Evolutionary conservation across 2,113 vertebrate genomes (phyloP).

Genomic region (Neolamprologus sp.): DNA sequence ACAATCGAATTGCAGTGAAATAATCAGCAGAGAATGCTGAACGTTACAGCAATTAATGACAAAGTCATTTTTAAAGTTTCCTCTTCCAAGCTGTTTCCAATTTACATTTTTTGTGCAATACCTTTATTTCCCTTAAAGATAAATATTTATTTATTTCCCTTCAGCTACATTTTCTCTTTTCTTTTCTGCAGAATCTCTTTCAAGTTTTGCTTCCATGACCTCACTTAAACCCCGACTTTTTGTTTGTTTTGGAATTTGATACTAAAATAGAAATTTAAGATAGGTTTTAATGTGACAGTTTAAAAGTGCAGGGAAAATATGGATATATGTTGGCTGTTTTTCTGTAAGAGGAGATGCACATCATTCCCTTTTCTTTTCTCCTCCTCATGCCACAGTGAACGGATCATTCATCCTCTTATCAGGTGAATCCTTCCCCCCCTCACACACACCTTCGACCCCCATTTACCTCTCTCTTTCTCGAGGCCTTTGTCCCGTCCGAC

Average conservation of each 20-base stretch:
- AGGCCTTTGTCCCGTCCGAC: slow-evolving; percentile 55
- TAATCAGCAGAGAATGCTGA: accelerated
- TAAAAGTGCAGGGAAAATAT: not conserved
- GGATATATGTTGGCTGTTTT: not conserved
- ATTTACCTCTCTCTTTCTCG: slow-evolving; percentile 27
- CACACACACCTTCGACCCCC: not conserved
- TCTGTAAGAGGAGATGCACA: not conserved
- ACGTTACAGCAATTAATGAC: accelerated
- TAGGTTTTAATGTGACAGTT: not conserved
- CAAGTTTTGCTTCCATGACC: accelerated
- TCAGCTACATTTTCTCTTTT: not conserved
- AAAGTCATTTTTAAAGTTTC: not conserved
- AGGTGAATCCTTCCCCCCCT: slow-evolving; percentile 28
- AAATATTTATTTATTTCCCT: not conserved
- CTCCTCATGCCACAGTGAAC: slow-evolving; percentile 29
- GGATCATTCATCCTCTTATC: slow-evolving; percentile 64
- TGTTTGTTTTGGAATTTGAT: not conserved
- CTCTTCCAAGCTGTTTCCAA: not conserved
- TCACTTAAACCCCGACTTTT: not conserved
- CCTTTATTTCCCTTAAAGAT: not conserved
- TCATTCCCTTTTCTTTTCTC: not conserved
- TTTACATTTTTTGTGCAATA: not conserved
- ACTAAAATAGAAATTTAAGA: not conserved
- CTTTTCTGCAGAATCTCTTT: not conserved
- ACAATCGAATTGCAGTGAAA: not conserved